Evolutionary conservation across 1,140 invertebrate species (phyloP).

Genomic region (Conus ventricosus): DNA sequence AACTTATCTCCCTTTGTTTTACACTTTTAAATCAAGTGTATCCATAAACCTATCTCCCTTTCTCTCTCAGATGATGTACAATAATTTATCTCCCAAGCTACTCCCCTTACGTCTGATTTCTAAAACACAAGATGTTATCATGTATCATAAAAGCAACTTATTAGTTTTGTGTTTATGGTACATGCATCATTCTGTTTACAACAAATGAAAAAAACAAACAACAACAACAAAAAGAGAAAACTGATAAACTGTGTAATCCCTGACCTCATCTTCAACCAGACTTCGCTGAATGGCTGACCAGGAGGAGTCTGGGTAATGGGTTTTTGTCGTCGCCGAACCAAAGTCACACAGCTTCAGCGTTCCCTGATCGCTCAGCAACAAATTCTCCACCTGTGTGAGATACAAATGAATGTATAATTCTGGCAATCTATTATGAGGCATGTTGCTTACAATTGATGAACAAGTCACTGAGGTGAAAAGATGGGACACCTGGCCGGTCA

Average conservation of each 20-base stretch:
- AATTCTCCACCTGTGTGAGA: slow-evolving; percentile 80
- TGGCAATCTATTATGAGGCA: not conserved
- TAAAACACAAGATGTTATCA: no score
- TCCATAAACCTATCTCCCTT: no score
- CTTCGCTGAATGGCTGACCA: slow-evolving; percentile 95
- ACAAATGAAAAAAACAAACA: not conserved
- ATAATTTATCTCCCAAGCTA: no score
- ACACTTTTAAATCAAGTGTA: no score
- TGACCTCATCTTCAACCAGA: slow-evolving; percentile 94
- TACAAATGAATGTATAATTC: not conserved
- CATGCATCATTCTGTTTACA: not conserved
- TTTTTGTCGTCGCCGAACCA: slow-evolving; percentile 93
- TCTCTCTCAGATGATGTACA: no score
- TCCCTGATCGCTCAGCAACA: slow-evolving; percentile 86
- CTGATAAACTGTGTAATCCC: slow-evolving; percentile 41
- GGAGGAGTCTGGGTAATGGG: slow-evolving; percentile 87
- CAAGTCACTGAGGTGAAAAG: not conserved
- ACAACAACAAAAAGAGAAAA: not conserved
- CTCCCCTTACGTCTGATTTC: no score
- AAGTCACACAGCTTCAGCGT: slow-evolving; percentile 98
- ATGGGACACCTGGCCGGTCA: no score
- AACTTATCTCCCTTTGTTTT: no score
- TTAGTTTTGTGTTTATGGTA: no score
- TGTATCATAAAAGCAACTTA: no score
- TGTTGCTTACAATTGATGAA: not conserved